Percentiles rank a stretch among this genome's conserved stretches.
Conservation (phyloP, 2,113 vertebrate genomes). For the Gnathonemus longibarbis region DNA sequence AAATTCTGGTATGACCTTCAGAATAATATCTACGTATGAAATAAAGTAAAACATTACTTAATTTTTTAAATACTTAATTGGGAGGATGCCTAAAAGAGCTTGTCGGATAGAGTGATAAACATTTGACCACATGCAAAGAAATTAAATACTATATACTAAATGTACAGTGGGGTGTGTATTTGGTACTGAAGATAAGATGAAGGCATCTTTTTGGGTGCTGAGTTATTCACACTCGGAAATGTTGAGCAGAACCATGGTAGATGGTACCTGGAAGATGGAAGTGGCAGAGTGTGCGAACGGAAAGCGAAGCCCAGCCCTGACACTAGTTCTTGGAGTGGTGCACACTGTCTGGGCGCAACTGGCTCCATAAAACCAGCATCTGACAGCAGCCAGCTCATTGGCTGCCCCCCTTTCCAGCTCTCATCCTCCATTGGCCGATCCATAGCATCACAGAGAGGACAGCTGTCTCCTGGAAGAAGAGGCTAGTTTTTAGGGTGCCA, state of each 20-base stretch:
- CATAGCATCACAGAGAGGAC: constrained; percentile 54
- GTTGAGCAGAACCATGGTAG: constrained; percentile 17
- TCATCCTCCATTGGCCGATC: constrained; percentile 49
- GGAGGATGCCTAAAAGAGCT: background rate
- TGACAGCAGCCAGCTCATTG: constrained; percentile 37
- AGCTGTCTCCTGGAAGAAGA: constrained; percentile 53
- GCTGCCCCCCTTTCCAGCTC: constrained; percentile 29
- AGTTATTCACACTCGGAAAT: background rate
- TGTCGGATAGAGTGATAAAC: background rate
- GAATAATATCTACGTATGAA: background rate
- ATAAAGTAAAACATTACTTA: background rate
- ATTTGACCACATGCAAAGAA: background rate
- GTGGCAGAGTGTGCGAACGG: constrained; percentile 38
- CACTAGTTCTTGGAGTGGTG: constrained; percentile 62
- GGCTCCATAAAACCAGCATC: constrained; percentile 40
- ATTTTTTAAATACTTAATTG: background rate
- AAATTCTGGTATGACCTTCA: background rate
- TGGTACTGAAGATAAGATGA: background rate
- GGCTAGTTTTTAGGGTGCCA: constrained; percentile 65
- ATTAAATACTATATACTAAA: background rate
- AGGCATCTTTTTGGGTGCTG: background rate
- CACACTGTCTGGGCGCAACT: constrained; percentile 67
- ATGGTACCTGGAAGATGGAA: constrained; percentile 22
- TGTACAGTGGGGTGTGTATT: background rate
- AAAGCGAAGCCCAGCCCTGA: constrained; percentile 28